Base-by-base conservation (phyloP, 2,888 invertebrate species). In the Oasisia sp. region DNA sequence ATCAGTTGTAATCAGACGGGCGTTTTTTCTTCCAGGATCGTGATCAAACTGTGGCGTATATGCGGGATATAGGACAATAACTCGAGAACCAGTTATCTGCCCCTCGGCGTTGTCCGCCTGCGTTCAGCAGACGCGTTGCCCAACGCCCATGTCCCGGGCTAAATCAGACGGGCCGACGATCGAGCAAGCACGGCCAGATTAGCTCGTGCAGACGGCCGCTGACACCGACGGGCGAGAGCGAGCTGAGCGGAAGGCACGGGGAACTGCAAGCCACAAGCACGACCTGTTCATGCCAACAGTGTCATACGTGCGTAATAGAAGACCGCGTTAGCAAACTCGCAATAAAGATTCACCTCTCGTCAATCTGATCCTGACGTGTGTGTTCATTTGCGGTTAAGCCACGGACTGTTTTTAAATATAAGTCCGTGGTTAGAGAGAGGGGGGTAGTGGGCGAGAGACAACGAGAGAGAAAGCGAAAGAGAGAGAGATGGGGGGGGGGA, bases 51-150 rank as follows among this genome's bases (percentile, higher is more conserved):
- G 27, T 19, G 19, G 7, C 11, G 56, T 56, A 56, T 56, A 2
- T 11, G 56, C 56, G 19, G 4, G 19, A 74, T 27, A 74, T 19
- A 74, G 74, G n/a, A 74, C 74, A 74, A 74, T 74, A 74, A 74
- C 74, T 19, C 74, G 74, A 74, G 74, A 74, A 74, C 74, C 74
- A 74, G 74, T 74, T 74, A 74, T 74, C 74, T 74, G 38, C 74
- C 7, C 27, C 74, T 74, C 74, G n/a, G 74, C 74, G 74, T 74
- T 74, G 27, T 74, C 27, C 74, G 74, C 74, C 74, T 7, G n/a
- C 27, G 74, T 74, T 74, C 74, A 27, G 74, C n/a, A 74, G 27
- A 74, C n/a, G n/a, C 14, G 74, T 74, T n/a, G 74, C n/a, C 74
- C 74, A 74, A 74, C 74, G 74, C 74, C 74, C 74, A 50, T 74